These are phyloP conservation scores for Eubasilissa splendida DNA, from an alignment of 2,888 invertebrate genomes.

Conservation along the genomic window DNA sequence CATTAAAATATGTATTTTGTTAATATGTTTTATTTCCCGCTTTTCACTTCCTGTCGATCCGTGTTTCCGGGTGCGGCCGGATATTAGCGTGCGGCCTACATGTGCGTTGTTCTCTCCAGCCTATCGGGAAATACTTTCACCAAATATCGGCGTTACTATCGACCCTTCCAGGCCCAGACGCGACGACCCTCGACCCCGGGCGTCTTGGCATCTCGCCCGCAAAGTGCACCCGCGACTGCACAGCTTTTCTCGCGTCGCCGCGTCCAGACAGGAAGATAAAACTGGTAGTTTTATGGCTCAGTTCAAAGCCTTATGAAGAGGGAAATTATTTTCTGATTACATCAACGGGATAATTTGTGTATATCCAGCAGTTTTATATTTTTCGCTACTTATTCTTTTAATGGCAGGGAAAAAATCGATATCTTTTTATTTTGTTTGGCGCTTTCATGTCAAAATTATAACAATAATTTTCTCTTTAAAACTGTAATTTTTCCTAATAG, in stretches of 20 bases:
- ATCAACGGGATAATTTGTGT: too few species aligned
- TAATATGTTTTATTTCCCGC: neutral
- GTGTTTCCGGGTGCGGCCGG: neutral
- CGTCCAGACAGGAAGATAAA: neutral
- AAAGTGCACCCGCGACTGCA: neutral
- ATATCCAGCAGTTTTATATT: too few species aligned
- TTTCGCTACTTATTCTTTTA: too few species aligned
- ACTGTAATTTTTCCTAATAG: too few species aligned
- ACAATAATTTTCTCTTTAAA: too few species aligned
- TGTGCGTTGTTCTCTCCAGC: neutral
- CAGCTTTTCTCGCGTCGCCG: neutral
- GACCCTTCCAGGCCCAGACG: neutral
- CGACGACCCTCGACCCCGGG: slow-evolving; percentile 2
- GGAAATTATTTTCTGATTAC: too few species aligned
- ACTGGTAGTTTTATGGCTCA: too few species aligned
- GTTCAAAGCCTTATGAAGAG: too few species aligned
- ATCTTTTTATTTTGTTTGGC: too few species aligned
- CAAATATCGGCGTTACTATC: slow-evolving; percentile 6
- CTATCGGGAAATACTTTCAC: neutral
- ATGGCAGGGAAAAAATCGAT: too few species aligned
- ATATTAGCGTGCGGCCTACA: neutral
- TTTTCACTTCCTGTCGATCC: neutral
- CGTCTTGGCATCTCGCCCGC: slow-evolving; percentile 13
- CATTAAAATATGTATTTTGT: too few species aligned
- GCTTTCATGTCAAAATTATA: too few species aligned